Percentiles rank a stretch among this genome's conserved stretches.
Conservation (phyloP, 2,888 invertebrate species). For the Pilophorus perplexus region DNA sequence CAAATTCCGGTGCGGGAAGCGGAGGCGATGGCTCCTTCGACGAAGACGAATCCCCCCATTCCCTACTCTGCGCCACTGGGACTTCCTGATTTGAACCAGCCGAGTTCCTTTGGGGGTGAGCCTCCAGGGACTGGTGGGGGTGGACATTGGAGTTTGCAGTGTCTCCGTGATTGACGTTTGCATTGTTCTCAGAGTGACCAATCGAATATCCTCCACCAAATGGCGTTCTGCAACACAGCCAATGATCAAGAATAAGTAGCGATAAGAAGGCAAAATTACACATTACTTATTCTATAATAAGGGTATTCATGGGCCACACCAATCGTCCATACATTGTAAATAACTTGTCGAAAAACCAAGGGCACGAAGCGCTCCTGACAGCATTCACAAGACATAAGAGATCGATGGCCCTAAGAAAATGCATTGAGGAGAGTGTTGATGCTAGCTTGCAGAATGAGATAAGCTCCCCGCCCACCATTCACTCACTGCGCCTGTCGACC, state of each 20-base stretch:
- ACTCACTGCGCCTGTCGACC: too few species aligned
- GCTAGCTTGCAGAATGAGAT: too few species aligned
- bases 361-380: too few species aligned
- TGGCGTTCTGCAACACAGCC: not conserved
- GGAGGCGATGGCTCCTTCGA: not conserved
- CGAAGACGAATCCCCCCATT: not conserved
- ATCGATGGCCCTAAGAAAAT: too few species aligned
- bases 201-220: not conserved
- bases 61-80: not conserved
- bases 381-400: too few species aligned
- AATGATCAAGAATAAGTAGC: too few species aligned
- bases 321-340: too few species aligned
- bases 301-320: too few species aligned
- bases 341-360: too few species aligned
- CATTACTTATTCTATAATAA: too few species aligned
- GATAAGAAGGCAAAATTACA: not conserved
- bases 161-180: conserved; percentile 5
- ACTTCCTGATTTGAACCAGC: conserved; percentile 5
- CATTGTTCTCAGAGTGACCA: conserved; percentile 21
- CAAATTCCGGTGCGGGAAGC: not conserved
- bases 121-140: not conserved
- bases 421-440: too few species aligned
- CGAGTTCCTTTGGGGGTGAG: not conserved
- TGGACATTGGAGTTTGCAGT: not conserved
- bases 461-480: too few species aligned